phyloP scores from a whole-genome alignment of 2,797 vertebrate genomes.

The Gephyroberyx darwinii region DNA sequence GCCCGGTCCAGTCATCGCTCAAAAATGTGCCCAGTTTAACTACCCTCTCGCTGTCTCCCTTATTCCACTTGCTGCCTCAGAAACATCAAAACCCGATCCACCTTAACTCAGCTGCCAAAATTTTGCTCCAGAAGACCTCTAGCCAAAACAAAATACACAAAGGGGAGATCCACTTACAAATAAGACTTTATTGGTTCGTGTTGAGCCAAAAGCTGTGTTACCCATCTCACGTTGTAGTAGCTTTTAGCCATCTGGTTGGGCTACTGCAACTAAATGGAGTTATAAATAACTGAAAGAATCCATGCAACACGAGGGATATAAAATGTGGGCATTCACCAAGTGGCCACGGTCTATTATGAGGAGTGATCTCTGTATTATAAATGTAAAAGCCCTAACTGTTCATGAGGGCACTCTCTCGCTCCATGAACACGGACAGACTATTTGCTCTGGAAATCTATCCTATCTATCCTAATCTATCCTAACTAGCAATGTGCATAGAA shows the following conservation, averaged over 20 bases:
- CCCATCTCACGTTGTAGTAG: not conserved
- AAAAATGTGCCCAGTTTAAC: slow-evolving; percentile 64
- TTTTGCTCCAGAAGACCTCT: slow-evolving; percentile 16
- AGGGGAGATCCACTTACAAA: slow-evolving; percentile 38
- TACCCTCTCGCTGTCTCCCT: slow-evolving; percentile 43
- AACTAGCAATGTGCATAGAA: slow-evolving; percentile 11
- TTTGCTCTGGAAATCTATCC: not conserved
- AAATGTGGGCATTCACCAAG: slow-evolving; percentile 1
- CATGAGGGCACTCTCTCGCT: not conserved
- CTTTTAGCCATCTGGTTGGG: slow-evolving; percentile 1
- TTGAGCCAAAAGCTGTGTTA: not conserved
- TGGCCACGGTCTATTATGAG: not conserved
- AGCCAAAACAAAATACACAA: slow-evolving; percentile 40
- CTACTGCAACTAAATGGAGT: slow-evolving; percentile 11
- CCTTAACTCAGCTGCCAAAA: slow-evolving; percentile 31
- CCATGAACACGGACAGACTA: not conserved
- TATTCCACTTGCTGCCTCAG: slow-evolving; percentile 41
- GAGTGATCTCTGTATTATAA: not conserved
- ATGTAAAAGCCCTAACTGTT: not conserved
- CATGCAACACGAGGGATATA: slow-evolving; percentile 5
- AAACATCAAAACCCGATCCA: slow-evolving; percentile 47
- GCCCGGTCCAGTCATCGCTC: slow-evolving; percentile 69
- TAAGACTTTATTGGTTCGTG: slow-evolving; percentile 24
- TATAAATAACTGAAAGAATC: slow-evolving; percentile 11
- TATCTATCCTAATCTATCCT: not conserved